Evolutionary conservation across 2,888 invertebrate genomes (phyloP).

Genomic region (Macrosiphum euphorbiae): DNA sequence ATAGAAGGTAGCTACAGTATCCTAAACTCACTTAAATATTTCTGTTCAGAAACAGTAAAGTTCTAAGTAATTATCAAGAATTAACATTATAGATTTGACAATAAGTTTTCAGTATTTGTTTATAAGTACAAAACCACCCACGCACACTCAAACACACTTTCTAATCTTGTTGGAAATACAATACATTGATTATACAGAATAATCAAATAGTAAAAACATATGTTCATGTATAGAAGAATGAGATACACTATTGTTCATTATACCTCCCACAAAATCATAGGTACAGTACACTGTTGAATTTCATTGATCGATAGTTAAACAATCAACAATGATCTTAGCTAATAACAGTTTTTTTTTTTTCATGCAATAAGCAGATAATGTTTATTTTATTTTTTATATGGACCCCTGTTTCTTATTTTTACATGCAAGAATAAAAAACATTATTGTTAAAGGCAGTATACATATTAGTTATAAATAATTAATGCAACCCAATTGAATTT

Average conservation of each 20-base stretch:
- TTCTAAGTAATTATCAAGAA: not conserved
- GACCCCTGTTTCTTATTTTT: not conserved
- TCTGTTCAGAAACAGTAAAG: not conserved
- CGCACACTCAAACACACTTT: not conserved
- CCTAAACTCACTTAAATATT: conserved; percentile 21
- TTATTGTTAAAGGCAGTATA: conserved; percentile 11
- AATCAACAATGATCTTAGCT: not conserved
- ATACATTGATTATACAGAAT: not conserved
- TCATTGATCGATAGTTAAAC: not conserved
- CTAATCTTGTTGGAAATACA: not conserved
- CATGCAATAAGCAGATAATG: conserved; percentile 49
- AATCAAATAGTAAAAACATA: not conserved
- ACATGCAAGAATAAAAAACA: conserved; percentile 44
- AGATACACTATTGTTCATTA: not conserved
- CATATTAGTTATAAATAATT: conserved; percentile 33
- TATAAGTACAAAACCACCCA: not conserved
- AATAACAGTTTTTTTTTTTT: not conserved
- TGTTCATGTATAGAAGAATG: not conserved
- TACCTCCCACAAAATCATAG: not conserved
- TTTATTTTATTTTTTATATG: not conserved
- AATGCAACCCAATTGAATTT: not conserved
- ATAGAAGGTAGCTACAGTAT: conserved; percentile 32
- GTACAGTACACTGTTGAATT: not conserved
- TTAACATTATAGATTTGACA: not conserved
- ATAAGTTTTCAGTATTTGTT: not conserved